Evolutionary conservation across 2,113 vertebrate genomes (phyloP), one percentile per base, ranked within the genome.

Genomic region (Tauraco erythrolophus): DNA sequence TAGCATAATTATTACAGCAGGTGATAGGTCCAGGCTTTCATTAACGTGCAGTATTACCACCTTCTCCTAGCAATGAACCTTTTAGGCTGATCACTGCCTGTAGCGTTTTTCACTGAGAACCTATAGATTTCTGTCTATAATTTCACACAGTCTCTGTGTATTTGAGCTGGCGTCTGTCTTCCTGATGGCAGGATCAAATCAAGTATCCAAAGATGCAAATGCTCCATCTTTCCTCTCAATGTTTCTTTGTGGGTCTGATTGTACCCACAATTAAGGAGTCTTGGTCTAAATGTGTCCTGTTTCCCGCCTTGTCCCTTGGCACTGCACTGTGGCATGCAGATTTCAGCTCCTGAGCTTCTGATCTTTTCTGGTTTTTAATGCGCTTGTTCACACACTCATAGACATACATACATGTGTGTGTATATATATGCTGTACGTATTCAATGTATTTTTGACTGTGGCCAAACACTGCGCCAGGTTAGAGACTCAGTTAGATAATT

Each of bases 401-500:
- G 74, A 48, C 51, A 21, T 45, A 50, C 16, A 17, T 41, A 28
- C 1, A 1, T 1, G 0, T 35, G 6, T 58, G 3, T 62, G 2
- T 68, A 27, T 62, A 57, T 76, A 41, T 37, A 46, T 39, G 24
- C 58, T 37, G 11, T 30, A 23, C 22, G 56, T 70, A n/a, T 75
- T 88, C 54, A 57, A 69, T 75, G 37, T 69, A 46, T 82, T 95
- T 95, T 80, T 85, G 54, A 89, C 74, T 85, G 45, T 70, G 96
- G 80, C 84, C 88, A 89, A 91, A 82, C 62, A 89, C 80, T 81
- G 43, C 5, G 8, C 95, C 94, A 97, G 82, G 96, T 97, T 95
- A 58, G 86, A 95, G 92, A 94, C 75, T 94, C 88, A 27, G 96
- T 89, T 77, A 94, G 82, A 91, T 88, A 87, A 95, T 96, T 95